phyloP scores from a whole-genome alignment of 2,888 invertebrate species.

The Lasioglossum oenotherae region DNA sequence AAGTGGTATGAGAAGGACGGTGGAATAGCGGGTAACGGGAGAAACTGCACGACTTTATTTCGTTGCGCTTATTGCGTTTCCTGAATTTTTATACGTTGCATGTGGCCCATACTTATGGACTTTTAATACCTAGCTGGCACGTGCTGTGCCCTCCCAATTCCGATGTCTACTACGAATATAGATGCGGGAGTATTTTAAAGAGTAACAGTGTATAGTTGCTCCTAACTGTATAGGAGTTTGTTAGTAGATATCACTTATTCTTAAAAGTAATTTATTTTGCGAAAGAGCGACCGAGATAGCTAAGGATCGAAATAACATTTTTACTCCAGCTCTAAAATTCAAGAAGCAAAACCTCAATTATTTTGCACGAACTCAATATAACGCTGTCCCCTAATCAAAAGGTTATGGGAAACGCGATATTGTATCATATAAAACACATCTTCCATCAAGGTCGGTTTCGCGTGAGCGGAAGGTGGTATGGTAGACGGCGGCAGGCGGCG shows the following conservation, averaged over 20 bases:
- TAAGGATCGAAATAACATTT: neutral
- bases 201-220: neutral
- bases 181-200: constrained; percentile 36
- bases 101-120: constrained; percentile 71
- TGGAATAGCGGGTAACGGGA: constrained; percentile 75
- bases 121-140: constrained; percentile 71
- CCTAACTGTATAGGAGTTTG: no score
- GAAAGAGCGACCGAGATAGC: neutral
- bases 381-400: neutral
- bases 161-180: constrained; percentile 59
- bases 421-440: neutral
- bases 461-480: constrained; percentile 35
- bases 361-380: neutral
- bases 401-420: neutral
- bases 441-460: constrained; percentile 32
- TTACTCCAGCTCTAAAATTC: neutral
- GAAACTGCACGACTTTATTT: constrained; percentile 79
- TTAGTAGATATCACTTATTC: no score
- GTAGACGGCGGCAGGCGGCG: constrained; percentile 29
- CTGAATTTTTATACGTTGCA: constrained; percentile 76
- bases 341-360: neutral
- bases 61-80: constrained; percentile 80
- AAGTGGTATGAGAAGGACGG: constrained; percentile 37
- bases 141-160: constrained; percentile 66
- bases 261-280: neutral